Percentiles rank a stretch among this genome's conserved stretches.
Conservation (phyloP, 1,140 invertebrate genomes). For the Drosophila ficusphila region DNA sequence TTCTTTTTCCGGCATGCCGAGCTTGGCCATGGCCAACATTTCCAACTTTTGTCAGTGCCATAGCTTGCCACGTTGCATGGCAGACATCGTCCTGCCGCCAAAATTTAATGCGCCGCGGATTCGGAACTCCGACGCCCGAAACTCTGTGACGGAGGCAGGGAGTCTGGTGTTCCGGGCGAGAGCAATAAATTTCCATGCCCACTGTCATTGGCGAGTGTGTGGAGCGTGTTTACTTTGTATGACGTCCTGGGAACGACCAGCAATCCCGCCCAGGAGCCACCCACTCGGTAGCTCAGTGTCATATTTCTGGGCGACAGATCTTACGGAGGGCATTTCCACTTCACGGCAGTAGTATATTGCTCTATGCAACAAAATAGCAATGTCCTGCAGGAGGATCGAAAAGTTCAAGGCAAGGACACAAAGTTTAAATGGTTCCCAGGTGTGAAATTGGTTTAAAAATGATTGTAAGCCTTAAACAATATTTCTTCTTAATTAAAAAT, state of each 20-base stretch:
- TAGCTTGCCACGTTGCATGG: conserved; percentile 25
- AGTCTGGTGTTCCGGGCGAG: conserved; percentile 17
- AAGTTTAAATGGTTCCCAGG: too few relatives aligned
- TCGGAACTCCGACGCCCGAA: conserved; percentile 38
- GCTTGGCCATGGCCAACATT: conserved; percentile 29
- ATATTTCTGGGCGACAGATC: conserved; percentile 34
- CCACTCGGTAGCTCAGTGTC: conserved; percentile 29
- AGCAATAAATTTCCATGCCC: conserved; percentile 75
- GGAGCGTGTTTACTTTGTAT: conserved; percentile 59
- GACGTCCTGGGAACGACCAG: conserved; percentile 21
- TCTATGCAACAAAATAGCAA: background rate
- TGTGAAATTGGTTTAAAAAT: too few relatives aligned
- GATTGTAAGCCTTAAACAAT: too few relatives aligned
- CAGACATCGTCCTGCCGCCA: conserved; percentile 24
- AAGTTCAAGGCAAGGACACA: too few relatives aligned
- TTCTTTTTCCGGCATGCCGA: conserved; percentile 27
- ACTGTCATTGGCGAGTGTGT: conserved; percentile 52
- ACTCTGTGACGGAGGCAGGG: background rate
- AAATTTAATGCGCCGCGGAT: conserved; percentile 69
- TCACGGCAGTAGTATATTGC: background rate
- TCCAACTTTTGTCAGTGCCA: conserved; percentile 41
- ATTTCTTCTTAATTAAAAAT: background rate
- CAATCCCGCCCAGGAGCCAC: background rate
- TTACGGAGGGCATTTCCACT: conserved; percentile 10
- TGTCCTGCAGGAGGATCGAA: background rate